Conservation (phyloP, 2,888 invertebrate species). For the Brachylomia viminalis region DNA sequence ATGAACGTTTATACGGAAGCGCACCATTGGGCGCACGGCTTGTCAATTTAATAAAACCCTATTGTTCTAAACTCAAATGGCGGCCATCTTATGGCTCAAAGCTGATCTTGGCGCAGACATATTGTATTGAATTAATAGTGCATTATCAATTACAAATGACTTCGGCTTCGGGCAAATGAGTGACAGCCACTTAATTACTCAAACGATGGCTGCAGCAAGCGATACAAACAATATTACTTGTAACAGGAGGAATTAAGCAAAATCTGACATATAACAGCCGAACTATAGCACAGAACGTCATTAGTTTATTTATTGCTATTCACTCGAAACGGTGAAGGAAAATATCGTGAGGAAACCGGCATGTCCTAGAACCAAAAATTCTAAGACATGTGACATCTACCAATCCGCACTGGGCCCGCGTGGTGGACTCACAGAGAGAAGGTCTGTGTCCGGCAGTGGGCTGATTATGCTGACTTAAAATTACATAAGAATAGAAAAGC, state of each 20-base stretch:
- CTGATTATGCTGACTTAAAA: background rate
- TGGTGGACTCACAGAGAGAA: fast-evolving
- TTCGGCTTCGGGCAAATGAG: slow-evolving; percentile 42
- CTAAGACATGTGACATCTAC: background rate
- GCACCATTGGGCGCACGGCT: background rate
- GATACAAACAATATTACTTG: background rate
- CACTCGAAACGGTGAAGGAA: background rate
- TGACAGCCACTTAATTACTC: slow-evolving; percentile 51
- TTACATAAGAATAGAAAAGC: background rate
- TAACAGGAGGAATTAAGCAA: background rate
- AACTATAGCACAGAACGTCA: background rate
- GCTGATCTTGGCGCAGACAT: slow-evolving; percentile 48
- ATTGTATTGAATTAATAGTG: slow-evolving; percentile 57
- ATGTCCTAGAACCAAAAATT: background rate
- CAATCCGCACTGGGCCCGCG: background rate
- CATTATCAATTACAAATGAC: slow-evolving; percentile 63
- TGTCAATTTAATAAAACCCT: background rate
- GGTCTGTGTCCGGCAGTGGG: background rate
- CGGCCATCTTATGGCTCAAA: slow-evolving; percentile 19
- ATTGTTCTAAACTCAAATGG: background rate
- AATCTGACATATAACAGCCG: background rate
- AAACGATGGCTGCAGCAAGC: background rate
- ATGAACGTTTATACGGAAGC: too few species aligned
- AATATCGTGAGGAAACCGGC: background rate
- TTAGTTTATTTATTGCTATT: background rate